These are phyloP conservation scores for Numenius phaeopus DNA, from an alignment of 2,797 vertebrate species.

Conservation along the genomic window DNA sequence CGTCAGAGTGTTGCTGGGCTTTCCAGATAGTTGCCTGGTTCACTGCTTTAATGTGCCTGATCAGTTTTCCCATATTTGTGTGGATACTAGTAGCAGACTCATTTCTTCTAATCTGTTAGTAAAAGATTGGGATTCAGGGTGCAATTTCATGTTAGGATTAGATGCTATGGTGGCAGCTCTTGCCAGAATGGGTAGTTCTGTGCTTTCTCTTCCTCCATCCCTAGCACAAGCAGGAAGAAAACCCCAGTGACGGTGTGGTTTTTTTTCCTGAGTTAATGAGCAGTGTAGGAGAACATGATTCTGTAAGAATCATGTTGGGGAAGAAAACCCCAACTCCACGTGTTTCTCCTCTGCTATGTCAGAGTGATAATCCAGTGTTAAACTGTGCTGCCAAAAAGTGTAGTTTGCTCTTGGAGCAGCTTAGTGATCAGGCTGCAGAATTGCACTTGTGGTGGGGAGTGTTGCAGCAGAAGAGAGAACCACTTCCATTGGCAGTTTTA, in stretches of 20 bases:
- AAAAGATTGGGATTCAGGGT: background rate
- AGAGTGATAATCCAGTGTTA: background rate
- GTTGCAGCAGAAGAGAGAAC: background rate
- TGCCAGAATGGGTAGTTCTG: background rate
- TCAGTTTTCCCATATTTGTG: background rate
- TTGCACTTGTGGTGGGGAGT: background rate
- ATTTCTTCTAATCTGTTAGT: background rate
- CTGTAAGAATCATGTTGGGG: no score
- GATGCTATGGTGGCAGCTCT: background rate
- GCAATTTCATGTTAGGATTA: background rate
- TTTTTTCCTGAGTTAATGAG: no score
- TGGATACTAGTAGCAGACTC: background rate
- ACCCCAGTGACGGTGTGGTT: no score
- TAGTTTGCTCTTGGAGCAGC: background rate
- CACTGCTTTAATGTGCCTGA: background rate
- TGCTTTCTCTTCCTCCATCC: background rate
- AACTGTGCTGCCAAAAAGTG: background rate
- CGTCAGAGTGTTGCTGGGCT: background rate
- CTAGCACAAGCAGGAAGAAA: background rate
- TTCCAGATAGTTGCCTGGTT: background rate
- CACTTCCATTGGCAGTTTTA: background rate
- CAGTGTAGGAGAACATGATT: no score
- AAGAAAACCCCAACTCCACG: accelerated
- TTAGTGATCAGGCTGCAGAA: background rate
- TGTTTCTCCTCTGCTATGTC: background rate